Base-by-base conservation (phyloP, 2,888 invertebrate species). In the Lasioglossum oenotherae region DNA sequence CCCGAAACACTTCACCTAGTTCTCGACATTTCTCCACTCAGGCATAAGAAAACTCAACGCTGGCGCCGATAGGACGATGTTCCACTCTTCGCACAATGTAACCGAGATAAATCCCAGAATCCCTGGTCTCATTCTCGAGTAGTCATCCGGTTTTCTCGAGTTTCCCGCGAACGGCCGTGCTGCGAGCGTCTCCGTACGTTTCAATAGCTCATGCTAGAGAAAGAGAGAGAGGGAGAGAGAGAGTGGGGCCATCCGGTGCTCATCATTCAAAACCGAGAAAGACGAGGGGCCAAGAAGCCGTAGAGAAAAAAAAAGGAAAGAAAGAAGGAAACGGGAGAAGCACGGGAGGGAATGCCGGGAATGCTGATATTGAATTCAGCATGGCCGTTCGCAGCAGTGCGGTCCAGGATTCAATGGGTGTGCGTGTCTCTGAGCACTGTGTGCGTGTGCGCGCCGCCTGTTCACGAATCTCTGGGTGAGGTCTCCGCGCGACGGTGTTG, bases 281-380 rank as follows among this genome's bases (percentile, higher is more conserved):
- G 67, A 67, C 67, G 67, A 67, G 67, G 67, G 69, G 4, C 35
- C 23, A n/a, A 19, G 69, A 69, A 69, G 38, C 12, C n/a, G n/a
- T n/a, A 69, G 41, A 69, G 41, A 23, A n/a, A 69, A 64, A 31
- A 8, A 27, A 8, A 10, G 8, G 14, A 19, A 76, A 31, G n/a
- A n/a, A 41, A 64, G 1, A 49, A n/a, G 73, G 49, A 69, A 38
- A 69, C 69, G 23, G n/a, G 31, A 69, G 69, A 72, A 31, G 57
- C 87, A 53, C 90, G 90, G 87, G 82, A 86, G 93, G 85, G 94
- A 95, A 95, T 94, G 92, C 92, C 67, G 89, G 86, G 93, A 93
- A 94, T 94, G 94, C 93, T 93, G 94, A 95, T 95, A 95, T 95
- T 95, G 94, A 95, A 95, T 95, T 95, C 95, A 95, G 94, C 94